These are phyloP conservation scores for Cheilosia variabilis DNA, from an alignment of 2,888 invertebrate genomes.

Conservation along the genomic window DNA sequence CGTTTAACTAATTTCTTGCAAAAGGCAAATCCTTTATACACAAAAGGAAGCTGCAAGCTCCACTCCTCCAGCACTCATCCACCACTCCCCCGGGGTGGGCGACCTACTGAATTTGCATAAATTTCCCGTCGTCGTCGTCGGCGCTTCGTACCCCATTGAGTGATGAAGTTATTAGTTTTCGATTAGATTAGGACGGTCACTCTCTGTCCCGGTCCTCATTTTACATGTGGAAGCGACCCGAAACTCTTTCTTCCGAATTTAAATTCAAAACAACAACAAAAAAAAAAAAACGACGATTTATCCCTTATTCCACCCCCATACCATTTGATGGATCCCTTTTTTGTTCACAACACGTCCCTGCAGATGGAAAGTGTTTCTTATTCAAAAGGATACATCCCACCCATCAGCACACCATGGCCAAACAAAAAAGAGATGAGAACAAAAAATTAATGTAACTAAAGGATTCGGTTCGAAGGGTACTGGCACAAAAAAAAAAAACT, in stretches of 20 bases:
- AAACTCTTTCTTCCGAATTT: conserved; percentile 52
- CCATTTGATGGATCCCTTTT: conserved; percentile 72
- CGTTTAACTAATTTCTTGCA: conserved; percentile 67
- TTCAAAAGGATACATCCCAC: conserved; percentile 58
- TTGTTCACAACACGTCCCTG: conserved; percentile 38
- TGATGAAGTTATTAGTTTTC: conserved; percentile 71
- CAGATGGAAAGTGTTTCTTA: conserved; percentile 66
- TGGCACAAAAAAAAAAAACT: conserved; percentile 23
- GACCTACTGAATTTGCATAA: conserved; percentile 59
- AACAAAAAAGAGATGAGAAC: conserved; percentile 39
- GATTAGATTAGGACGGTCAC: conserved; percentile 63
- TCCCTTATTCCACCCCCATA: conserved; percentile 65
- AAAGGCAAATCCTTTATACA: conserved; percentile 40
- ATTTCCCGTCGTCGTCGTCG: conserved; percentile 41
- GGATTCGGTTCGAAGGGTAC: conserved; percentile 58
- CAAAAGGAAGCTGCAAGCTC: conserved; percentile 20
- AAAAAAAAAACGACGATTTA: conserved; percentile 11
- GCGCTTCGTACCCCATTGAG: conserved; percentile 64
- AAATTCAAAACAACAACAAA: conserved; percentile 54
- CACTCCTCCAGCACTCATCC: neutral
- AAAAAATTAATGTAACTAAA: conserved; percentile 50
- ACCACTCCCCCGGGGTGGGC: conserved; percentile 39
- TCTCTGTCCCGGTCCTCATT: neutral
- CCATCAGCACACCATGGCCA: conserved; percentile 46
- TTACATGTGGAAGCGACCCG: conserved; percentile 47